Evolutionary conservation across 2,888 invertebrate species (phyloP), one percentile per base, ranked within the genome.

Genomic region (Lasioglossum zephyrum): DNA sequence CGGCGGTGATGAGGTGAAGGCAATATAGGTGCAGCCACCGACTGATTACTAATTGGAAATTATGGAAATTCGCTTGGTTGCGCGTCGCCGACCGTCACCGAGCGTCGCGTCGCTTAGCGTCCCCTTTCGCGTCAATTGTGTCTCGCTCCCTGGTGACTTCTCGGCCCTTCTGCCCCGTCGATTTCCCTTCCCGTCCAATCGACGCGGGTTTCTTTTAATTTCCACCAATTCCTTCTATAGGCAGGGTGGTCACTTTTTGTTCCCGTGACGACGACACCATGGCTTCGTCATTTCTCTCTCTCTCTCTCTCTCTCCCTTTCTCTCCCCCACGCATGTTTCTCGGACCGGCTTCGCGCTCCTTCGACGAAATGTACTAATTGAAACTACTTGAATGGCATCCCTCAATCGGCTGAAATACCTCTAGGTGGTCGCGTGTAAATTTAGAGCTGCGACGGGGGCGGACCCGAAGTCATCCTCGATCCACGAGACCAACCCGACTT

Each of bases 321-420:
- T 9, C 53, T 2, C 1, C 44, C 11, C 4, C 44, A 4, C 11
- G 0, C 22, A n/a, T 9, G 63, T 31, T 31, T 16, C 26, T 63
- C 63, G 13, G 31, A 31, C 31, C 63, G 85, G 87, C 84, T 81
- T 88, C 86, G 69, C 22, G 78, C 66, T 66, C 73, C 79, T 82
- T 70, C 82, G 87, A 72, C 72, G 84, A 82, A 88, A 82, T 85
- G 79, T 86, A 86, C 91, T 91, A 91, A 92, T 92, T 92, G 89
- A 87, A 92, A 91, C 89, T 87, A 93, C 92, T 93, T 92, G 90
- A 91, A 89, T 89, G 93, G 92, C 89, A 89, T 93, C 92, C 83
- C 85, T 88, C 87, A 87, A 91, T 91, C 86, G 88, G 85, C 81
- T 84, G 87, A 91, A 91, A 90, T 91, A 88, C 87, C 86, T 88